Evolutionary conservation across 2,888 invertebrate genomes (phyloP), one percentile per base, ranked within the genome.

Genomic region (Caenorhabditis macrosperma): DNA sequence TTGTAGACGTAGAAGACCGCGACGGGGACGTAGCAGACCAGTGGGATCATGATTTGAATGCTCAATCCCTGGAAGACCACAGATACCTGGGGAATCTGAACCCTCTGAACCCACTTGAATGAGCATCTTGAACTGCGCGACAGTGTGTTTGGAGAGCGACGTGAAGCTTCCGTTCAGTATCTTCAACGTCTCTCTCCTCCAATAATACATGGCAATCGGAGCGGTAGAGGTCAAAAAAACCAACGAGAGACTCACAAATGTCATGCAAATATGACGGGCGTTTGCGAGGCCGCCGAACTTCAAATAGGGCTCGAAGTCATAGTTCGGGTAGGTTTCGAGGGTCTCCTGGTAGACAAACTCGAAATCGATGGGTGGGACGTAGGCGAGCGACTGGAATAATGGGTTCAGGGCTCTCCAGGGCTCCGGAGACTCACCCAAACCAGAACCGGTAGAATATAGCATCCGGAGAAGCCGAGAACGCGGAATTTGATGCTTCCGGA

Each of bases 271-370:
- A 41, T 48, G 55, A 30, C 69, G 69, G 5, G 77, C 69, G 38
- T 77, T 30, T 3, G 64, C 77, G 41, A 77, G 69, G 28, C 77
- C 77, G 12, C 77, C 77, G 35, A 77, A 77, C 20, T 22, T 33
- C n/a, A 20, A 12, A 41, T 54, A 77, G 0, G 35, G 44, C 4
- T 24, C 48, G 10, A 69, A 77, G 28, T 69, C 46, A 28, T 77
- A 77, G 22, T 69, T 57, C 0, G 64, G 50, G 35, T 77, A 69
- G n/a, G n/a, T 41, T 22, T 22, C 3, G 2, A 59, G 17, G 4
- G 77, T 77, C 33, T 77, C 77, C 1, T 9, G 6, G 64, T 68
- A 69, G 28, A 77, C 77, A 17, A 22, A 22, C 4, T 50, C 33
- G 12, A 61, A n/a, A 24, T 77, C 55, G 20, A 41, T 61, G n/a